Base-by-base conservation (phyloP, 1,140 invertebrate species). In the Diabrotica virgifera region DNA sequence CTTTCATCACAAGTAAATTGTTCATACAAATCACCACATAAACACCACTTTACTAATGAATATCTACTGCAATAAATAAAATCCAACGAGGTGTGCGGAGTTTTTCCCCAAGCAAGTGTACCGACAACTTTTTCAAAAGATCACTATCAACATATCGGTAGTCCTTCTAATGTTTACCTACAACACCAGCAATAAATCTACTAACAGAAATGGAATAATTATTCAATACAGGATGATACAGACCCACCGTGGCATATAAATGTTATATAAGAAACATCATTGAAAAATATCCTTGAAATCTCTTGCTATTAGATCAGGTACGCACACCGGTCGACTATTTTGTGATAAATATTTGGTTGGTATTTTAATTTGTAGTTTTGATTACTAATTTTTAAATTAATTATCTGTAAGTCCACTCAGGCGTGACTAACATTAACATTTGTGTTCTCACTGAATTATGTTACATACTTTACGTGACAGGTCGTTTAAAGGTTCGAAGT, bases 201-300 rank as follows among this genome's bases (percentile, higher is more conserved):
- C 24, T 24, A 54, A 35, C 13, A 14, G 12, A 11, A 54, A 54
- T 54, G 12, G 9, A 54, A 14, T 54, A 54, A 11, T 8, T 9
- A 14, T 54, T 54, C 35, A 54, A 9, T 54, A 35, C 12, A 13
- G 53, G 12, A 54, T 54, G 53, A 14, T 54, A 9, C 12, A 13
- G 12, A 9, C 8, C 12, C 35, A 54, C 8, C 53, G 8, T 13
- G 5, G 60, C 9, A 62, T 62, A 62, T 62, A 36, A 62, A 62
- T 62, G 60, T 62, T 62, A 54, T 46, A 62, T 62, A 62, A 62
- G 50, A 53, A 14, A 3, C 40, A 14, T 52, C 50, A 62, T 53
- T 62, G 52, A 62, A 62, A 62, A 62, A 53, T 53, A 52, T 58
- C 62, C 62, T 67, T 59, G 52, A 12, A 38, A 40, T 64, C 62